Conservation (phyloP, 1,140 invertebrate genomes). For the Neuroterus valhalla region DNA sequence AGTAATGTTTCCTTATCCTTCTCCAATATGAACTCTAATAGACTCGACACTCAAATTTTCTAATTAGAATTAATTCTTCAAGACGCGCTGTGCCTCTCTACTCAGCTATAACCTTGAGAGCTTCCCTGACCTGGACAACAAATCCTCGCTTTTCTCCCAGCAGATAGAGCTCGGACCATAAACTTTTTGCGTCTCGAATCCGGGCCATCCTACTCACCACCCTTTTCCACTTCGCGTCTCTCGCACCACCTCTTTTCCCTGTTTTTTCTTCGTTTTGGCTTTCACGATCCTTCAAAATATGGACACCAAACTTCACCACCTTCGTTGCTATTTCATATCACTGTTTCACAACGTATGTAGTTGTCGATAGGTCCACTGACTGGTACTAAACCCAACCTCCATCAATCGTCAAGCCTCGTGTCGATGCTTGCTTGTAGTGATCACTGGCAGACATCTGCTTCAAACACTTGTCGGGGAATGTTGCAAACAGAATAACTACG, state of each 20-base stretch:
- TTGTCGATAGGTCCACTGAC: background rate
- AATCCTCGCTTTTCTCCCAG: background rate
- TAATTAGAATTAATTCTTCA: too few relatives aligned
- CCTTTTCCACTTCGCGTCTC: background rate
- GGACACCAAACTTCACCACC: background rate
- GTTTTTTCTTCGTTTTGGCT: background rate
- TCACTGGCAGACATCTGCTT: slow-evolving; percentile 28
- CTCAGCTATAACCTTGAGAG: background rate
- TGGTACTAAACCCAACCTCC: background rate
- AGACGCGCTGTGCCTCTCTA: too few relatives aligned
- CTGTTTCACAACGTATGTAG: background rate
- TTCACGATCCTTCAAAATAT: background rate
- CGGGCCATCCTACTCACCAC: background rate
- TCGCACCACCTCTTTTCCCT: slow-evolving; percentile 21
- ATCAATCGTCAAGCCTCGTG: slow-evolving; percentile 28
- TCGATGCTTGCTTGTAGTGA: slow-evolving; percentile 35
- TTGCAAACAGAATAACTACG: background rate
- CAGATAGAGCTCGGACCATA: background rate
- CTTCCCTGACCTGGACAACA: slow-evolving; percentile 15
- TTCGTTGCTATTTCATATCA: background rate
- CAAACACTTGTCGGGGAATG: slow-evolving; percentile 9
- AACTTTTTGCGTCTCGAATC: background rate
- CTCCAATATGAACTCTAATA: too few relatives aligned
- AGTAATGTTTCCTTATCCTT: too few relatives aligned
- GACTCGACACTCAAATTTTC: too few relatives aligned